Evolutionary conservation across 2,113 vertebrate genomes (phyloP).

Genomic region (Verasper variegatus): DNA sequence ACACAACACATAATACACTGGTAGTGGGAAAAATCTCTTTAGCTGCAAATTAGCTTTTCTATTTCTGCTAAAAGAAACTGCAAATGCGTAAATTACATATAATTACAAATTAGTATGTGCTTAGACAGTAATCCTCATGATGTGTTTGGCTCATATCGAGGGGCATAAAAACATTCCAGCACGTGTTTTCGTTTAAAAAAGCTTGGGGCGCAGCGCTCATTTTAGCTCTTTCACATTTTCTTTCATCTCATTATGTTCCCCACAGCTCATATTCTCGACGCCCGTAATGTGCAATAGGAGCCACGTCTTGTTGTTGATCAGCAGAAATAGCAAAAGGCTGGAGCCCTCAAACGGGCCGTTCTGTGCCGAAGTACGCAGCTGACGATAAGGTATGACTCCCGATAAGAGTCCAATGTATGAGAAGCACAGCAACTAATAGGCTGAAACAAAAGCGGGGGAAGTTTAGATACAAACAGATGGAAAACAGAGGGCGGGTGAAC

Average conservation of each 20-base stretch:
- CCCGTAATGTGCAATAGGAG: constrained; percentile 35
- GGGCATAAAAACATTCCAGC: constrained; percentile 18
- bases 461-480: constrained; percentile 50
- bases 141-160: background rate
- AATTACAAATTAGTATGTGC: constrained; percentile 28
- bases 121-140: background rate
- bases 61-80: constrained; percentile 11
- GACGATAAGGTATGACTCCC: constrained; percentile 54
- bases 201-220: constrained; percentile 9
- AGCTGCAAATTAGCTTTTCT: background rate
- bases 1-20: background rate
- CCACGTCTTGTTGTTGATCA: constrained; percentile 46
- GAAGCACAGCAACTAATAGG: constrained; percentile 62
- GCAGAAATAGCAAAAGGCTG: constrained; percentile 30
- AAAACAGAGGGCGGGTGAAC: constrained; percentile 41
- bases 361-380: constrained; percentile 17
- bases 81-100: constrained; percentile 17
- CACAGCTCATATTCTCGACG: constrained; percentile 40
- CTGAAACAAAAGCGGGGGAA: constrained; percentile 57
- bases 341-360: constrained; percentile 22
- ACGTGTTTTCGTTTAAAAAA: constrained; percentile 27
- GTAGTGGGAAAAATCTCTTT: background rate
- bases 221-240: constrained; percentile 29
- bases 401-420: constrained; percentile 55
- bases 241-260: constrained; percentile 44